Evolutionary conservation across 2,113 vertebrate species (phyloP).

Genomic region (Recurvirostra avosetta): DNA sequence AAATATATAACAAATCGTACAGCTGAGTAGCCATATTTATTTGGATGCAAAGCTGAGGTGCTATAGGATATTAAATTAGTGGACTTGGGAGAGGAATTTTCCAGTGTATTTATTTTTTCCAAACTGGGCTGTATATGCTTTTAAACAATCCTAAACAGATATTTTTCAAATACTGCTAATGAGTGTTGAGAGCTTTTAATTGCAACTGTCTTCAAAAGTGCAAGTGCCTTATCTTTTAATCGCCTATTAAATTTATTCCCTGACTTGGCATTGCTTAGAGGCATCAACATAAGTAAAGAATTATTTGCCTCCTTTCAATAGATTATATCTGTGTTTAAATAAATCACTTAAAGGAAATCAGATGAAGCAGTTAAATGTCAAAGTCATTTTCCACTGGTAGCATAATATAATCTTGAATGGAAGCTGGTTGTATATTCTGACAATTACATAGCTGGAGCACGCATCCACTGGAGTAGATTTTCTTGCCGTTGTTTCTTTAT

Average conservation of each 20-base stretch:
- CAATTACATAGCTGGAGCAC: not conserved
- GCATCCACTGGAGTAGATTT: not conserved
- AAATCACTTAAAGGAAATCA: constrained; percentile 4
- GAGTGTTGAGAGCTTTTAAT: constrained; percentile 14
- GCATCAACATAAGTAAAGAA: not conserved
- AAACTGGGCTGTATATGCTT: not conserved
- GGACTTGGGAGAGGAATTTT: not conserved
- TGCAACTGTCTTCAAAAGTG: constrained; percentile 2
- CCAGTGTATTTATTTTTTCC: not conserved
- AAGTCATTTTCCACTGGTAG: not conserved
- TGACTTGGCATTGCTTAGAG: constrained; percentile 4
- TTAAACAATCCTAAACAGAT: not conserved
- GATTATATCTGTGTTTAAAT: constrained; percentile 42
- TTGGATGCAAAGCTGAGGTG: not conserved
- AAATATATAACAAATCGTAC: not conserved
- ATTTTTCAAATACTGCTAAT: not conserved
- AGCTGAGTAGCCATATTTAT: not conserved
- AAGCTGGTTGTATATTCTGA: not conserved
- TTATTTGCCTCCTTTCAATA: constrained; percentile 29
- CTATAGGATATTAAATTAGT: not conserved
- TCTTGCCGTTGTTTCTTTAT: not conserved
- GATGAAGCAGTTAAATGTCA: not conserved
- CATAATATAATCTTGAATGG: not conserved
- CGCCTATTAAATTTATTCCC: not conserved
- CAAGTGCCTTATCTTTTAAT: constrained; percentile 15